Evolutionary conservation across 2,113 vertebrate genomes (phyloP).

Genomic region (Eulacestoma nigropectus): DNA sequence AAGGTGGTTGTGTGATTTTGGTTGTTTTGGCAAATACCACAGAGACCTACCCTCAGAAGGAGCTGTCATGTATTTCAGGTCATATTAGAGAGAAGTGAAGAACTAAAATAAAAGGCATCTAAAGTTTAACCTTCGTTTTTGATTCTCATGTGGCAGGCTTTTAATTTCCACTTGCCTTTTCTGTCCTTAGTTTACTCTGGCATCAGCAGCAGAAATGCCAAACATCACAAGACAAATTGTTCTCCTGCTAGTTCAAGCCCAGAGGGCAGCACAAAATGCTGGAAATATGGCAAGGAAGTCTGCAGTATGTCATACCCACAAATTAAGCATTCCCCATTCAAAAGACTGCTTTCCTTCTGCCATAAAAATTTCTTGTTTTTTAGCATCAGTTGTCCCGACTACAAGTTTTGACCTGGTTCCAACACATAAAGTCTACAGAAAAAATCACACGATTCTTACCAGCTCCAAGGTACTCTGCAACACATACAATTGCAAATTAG

Average conservation of each 20-base stretch:
- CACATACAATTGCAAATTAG: neutral
- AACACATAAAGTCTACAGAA: neutral
- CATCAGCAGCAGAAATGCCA: neutral
- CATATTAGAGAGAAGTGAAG: neutral
- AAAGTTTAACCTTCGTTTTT: neutral
- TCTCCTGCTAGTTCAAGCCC: neutral
- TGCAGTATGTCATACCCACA: neutral
- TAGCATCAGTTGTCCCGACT: neutral
- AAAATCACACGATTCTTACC: neutral
- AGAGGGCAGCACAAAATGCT: slow-evolving; percentile 10
- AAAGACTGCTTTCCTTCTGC: neutral
- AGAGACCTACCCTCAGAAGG: neutral
- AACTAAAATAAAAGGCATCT: neutral
- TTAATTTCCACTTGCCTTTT: neutral
- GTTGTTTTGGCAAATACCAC: neutral
- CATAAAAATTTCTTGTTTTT: neutral
- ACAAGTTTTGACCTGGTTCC: neutral
- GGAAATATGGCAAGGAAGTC: slow-evolving; percentile 15
- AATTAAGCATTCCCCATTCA: neutral
- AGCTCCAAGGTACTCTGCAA: neutral
- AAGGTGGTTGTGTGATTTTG: neutral
- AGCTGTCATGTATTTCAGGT: neutral
- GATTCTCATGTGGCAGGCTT: neutral
- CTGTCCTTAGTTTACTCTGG: neutral
- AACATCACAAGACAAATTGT: slow-evolving; percentile 19